These are phyloP conservation scores for Holothuria scabra DNA, from an alignment of 53 echinoderm and acorn worm species.

Conservation along the genomic window DNA sequence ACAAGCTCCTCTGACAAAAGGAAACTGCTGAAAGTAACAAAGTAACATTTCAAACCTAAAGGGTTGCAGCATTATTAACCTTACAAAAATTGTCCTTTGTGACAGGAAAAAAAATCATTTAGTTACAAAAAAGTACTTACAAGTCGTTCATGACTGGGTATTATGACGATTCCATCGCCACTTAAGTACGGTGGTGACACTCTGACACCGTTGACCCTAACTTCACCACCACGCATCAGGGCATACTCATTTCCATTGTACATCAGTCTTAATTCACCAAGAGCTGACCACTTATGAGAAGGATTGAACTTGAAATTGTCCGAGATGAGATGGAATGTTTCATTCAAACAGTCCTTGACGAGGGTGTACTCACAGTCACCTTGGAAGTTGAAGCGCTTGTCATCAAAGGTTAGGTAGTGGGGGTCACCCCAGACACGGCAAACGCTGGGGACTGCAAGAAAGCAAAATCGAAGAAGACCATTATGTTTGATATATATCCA, in stretches of 20 bases:
- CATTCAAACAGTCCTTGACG: slow-evolving; percentile 47
- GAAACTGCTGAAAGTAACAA: too few relatives aligned
- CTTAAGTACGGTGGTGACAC: slow-evolving; percentile 51
- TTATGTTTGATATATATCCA: too few relatives aligned
- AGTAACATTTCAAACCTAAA: too few relatives aligned
- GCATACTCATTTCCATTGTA: slow-evolving; percentile 48
- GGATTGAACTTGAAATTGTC: slow-evolving; percentile 73
- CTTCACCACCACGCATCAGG: slow-evolving; percentile 61
- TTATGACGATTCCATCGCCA: slow-evolving; percentile 24
- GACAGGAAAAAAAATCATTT: too few relatives aligned
- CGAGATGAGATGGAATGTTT: slow-evolving; percentile 51
- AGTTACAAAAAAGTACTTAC: neutral
- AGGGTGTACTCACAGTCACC: slow-evolving; percentile 75
- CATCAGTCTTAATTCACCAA: slow-evolving; percentile 61
- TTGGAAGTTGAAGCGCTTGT: slow-evolving; percentile 65
- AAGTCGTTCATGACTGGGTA: neutral
- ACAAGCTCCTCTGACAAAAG: too few relatives aligned
- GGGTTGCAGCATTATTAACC: too few relatives aligned
- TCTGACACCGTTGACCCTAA: slow-evolving; percentile 65
- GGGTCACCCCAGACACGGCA: slow-evolving; percentile 77
- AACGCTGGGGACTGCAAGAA: slow-evolving; percentile 38
- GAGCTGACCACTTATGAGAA: slow-evolving; percentile 62
- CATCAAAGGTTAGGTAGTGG: slow-evolving; percentile 72
- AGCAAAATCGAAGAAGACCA: too few relatives aligned
- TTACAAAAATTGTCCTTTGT: too few relatives aligned